Evolutionary conservation across 2,113 vertebrate genomes (phyloP), one percentile per base, ranked within the genome.

Genomic region (Heterochromis multidens): DNA sequence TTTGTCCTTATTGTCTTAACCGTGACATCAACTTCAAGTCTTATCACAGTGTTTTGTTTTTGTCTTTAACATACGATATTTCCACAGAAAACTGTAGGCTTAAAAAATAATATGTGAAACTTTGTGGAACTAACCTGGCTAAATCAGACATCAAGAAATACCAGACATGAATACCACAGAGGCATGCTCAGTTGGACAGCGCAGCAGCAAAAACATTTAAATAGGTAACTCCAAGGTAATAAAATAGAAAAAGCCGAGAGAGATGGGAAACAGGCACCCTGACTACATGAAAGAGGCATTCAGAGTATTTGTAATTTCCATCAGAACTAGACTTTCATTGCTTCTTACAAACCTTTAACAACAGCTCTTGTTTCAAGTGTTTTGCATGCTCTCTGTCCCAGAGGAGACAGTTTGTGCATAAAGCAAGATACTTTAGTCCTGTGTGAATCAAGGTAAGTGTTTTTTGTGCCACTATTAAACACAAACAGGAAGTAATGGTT

Each of bases 261-360:
- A 33, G 29, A 72, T 84, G 59, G 5, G 46, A 78, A 87, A 87
- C 67, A 82, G 87, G n/a, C 54, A 16, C 35, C n/a, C 43, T 86
- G 72, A 74, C 56, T 62, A 5, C 23, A 62, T 86, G 81, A 61
- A 77, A 76, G 19, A 79, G 52, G 37, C 37, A 86, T 86, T 76
- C 80, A 2, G 77, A 78, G 70, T 60, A 86, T 88, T 70, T 81
- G 61, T 79, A 35, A 62, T 83, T 49, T 83, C 72, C 77, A 83
- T 59, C 56, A 72, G 35, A 76, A 52, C 23, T 61, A 81, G 67
- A 67, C 57, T 54, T 78, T 37, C 25, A 27, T 43, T 57, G 23
- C 21, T 46, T 74, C 52, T 79, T 79, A 0, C 79, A 60, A 80
- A 77, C n/a, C n/a, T 27, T 13, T 37, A 35, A 79, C 72, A 77